Evolutionary conservation across 2,888 invertebrate species (phyloP), one percentile per base, ranked within the genome.

Genomic region (Macrosiphum euphorbiae): DNA sequence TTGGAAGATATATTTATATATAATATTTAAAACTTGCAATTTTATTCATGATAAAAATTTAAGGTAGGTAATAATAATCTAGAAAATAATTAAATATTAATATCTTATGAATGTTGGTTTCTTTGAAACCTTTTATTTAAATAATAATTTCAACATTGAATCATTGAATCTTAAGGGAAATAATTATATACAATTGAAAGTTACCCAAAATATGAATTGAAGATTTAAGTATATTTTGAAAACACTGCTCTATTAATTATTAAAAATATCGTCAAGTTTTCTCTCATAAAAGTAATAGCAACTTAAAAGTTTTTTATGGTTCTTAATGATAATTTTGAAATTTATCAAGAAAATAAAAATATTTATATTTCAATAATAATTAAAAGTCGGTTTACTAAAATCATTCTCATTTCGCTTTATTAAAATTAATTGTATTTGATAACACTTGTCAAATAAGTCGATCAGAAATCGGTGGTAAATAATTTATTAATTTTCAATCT

Each of bases 61-160:
- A n/a, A 50, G 50, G 35, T 16, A 50, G 50, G 35, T 16, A 87
- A 50, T 35, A 50, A 26, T 58, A 89, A 55, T 35, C 47, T 92
- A 1, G 1, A 67, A 92, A 89, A 20, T 55, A 93, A 89, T 85
- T 93, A 89, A 58, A 78, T 35, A 78, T 78, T 78, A 78, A 78
- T 26, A 20, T 78, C 16, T 93, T 89, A 89, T 84, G 44, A 47
- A 86, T n/a, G n/a, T 61, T 61, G 24, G 47, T n/a, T 86, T 92
- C 26, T 89, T 92, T 89, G 88, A 92, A 84, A 78, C 24, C 78
- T 92, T 88, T 84, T 84, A 78, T 84, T 88, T 88, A 78, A 55
- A 50, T 92, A 78, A 44, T 88, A 88, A 84, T 92, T 50, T 87
- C 61, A 87, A 50, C n/a, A 24, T 61, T 50, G 11, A n/a, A n/a